Percentiles rank a stretch among this genome's conserved stretches.
These are phyloP conservation scores for Rhinatrema bivittatum DNA, from an alignment of 2,797 vertebrate genomes.

Conservation along the genomic window DNA sequence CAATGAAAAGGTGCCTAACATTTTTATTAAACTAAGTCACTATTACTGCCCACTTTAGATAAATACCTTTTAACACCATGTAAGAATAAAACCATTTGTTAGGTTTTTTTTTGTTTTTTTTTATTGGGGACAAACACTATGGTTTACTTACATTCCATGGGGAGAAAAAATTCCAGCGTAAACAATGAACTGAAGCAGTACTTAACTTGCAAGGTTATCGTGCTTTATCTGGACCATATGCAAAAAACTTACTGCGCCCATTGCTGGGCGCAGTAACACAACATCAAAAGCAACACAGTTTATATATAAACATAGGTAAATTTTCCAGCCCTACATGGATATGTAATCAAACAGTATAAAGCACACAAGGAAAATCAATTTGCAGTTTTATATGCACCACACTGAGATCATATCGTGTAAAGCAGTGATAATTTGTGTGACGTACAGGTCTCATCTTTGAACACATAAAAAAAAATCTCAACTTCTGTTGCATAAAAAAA, in stretches of 20 bases:
- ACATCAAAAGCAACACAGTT: slow-evolving; percentile 66
- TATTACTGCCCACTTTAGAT: too few relatives aligned
- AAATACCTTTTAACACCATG: too few relatives aligned
- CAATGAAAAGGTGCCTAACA: too few relatives aligned
- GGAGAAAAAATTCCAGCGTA: slow-evolving; percentile 70
- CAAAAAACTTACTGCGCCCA: slow-evolving; percentile 50
- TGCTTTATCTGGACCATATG: slow-evolving; percentile 53
- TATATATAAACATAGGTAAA: slow-evolving; percentile 68
- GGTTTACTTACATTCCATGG: slow-evolving; percentile 81
- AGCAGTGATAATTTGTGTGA: slow-evolving; percentile 44
- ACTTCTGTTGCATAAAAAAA: too few relatives aligned
- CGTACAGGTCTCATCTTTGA: slow-evolving; percentile 6
- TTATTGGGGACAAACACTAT: slow-evolving; percentile 72
- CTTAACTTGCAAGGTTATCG: slow-evolving; percentile 54
- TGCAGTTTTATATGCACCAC: slow-evolving; percentile 42
- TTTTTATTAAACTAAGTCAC: too few relatives aligned
- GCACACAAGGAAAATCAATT: slow-evolving; percentile 83
- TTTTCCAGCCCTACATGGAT: slow-evolving; percentile 78
- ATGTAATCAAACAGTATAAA: slow-evolving; percentile 74
- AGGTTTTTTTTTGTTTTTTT: slow-evolving; percentile 56
- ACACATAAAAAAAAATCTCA: slow-evolving; percentile 32
- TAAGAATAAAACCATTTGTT: too few relatives aligned
- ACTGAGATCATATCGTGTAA: slow-evolving; percentile 68
- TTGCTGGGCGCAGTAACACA: slow-evolving; percentile 57
- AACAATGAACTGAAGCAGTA: slow-evolving; percentile 63